phyloP scores from a whole-genome alignment of 2,113 vertebrate genomes.

The Aspiorhynchus laticeps region DNA sequence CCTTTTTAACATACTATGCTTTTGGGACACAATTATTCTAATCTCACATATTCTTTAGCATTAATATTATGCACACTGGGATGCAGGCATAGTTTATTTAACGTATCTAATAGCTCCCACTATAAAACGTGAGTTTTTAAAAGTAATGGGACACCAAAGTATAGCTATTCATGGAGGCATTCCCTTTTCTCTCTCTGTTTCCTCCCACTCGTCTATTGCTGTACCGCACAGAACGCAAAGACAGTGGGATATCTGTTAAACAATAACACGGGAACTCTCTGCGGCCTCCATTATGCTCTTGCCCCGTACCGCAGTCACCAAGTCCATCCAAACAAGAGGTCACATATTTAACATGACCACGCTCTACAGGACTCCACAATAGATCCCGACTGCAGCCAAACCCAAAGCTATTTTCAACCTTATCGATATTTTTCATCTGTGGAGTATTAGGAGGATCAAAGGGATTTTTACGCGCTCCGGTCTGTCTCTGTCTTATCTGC shows the following conservation, averaged over 20 bases:
- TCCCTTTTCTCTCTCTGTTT: slow-evolving; percentile 51
- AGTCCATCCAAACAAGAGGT: slow-evolving; percentile 27
- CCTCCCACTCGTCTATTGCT: slow-evolving; percentile 42
- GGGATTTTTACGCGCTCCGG: neutral
- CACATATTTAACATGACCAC: slow-evolving; percentile 16
- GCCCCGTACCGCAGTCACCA: neutral
- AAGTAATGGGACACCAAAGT: neutral
- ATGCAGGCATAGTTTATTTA: neutral
- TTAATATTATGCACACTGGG: neutral
- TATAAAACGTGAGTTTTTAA: neutral
- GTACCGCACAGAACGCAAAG: neutral
- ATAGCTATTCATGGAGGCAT: neutral
- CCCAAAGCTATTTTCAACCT: slow-evolving; percentile 10
- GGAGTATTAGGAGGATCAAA: slow-evolving; percentile 49
- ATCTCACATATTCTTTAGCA: neutral
- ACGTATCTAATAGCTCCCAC: neutral
- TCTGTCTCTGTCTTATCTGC: slow-evolving; percentile 39
- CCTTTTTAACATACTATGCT: neutral
- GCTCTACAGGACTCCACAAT: neutral
- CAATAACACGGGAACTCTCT: slow-evolving; percentile 7
- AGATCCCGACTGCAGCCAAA: neutral
- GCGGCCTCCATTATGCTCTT: neutral
- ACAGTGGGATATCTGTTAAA: slow-evolving; percentile 10
- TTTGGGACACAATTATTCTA: neutral
- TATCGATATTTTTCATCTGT: slow-evolving; percentile 30